phyloP scores from a whole-genome alignment of 2,797 vertebrate species.

The Oreochromis mossambicus region DNA sequence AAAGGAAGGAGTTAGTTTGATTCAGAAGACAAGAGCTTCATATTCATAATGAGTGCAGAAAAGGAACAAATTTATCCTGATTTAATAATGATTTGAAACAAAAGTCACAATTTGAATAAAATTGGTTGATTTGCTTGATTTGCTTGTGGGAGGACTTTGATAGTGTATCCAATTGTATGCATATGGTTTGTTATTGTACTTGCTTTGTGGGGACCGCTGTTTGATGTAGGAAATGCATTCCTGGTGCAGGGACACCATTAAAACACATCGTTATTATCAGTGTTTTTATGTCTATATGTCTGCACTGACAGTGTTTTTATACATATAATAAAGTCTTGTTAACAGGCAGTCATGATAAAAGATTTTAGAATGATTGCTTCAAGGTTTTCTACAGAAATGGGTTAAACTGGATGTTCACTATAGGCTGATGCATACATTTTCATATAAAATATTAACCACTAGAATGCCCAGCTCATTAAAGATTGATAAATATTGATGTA shows the following conservation, averaged over 20 bases:
- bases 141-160: background rate
- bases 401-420: background rate
- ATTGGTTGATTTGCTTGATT: background rate
- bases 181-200: background rate
- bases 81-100: rapidly evolving
- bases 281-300: background rate
- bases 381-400: background rate
- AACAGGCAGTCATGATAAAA: background rate
- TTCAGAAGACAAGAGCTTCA: background rate
- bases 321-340: background rate
- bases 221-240: background rate
- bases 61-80: background rate
- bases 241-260: background rate
- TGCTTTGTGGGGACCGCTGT: background rate
- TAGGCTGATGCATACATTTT: background rate
- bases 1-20: background rate
- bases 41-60: rapidly evolving
- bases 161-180: rapidly evolving
- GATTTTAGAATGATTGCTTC: background rate
- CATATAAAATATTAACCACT: background rate
- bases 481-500: background rate
- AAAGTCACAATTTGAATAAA: background rate
- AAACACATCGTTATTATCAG: background rate
- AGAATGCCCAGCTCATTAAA: background rate
- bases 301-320: background rate